Percentiles rank a stretch among this genome's conserved stretches.
phyloP scores from a whole-genome alignment of 2,113 vertebrate species.

The Miniopterus natalensis region DNA sequence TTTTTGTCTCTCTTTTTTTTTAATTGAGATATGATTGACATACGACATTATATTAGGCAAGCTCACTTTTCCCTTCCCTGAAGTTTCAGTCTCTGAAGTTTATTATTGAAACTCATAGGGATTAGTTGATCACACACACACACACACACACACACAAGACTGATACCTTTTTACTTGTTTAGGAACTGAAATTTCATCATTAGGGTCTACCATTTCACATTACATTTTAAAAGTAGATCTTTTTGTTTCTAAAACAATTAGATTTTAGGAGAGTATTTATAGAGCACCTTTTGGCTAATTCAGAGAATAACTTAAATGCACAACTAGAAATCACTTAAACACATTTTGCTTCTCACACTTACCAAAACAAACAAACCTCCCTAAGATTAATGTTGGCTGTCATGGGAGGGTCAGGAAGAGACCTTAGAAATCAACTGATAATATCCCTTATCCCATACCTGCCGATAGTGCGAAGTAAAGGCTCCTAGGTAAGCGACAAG shows the following conservation, averaged over 20 bases:
- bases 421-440: background rate
- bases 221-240: background rate
- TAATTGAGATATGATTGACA: background rate
- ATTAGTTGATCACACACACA: background rate
- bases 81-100: background rate
- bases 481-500: slow-evolving; percentile 93
- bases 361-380: background rate
- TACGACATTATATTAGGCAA: background rate
- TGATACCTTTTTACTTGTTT: background rate
- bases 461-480: slow-evolving; percentile 93
- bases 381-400: background rate
- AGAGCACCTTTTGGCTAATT: background rate
- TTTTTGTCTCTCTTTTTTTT: background rate
- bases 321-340: background rate
- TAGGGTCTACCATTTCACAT: background rate
- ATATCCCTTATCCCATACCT: slow-evolving; percentile 83
- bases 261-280: slow-evolving; percentile 26
- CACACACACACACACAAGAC: background rate
- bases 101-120: background rate
- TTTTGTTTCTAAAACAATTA: slow-evolving; percentile 2
- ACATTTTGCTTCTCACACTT: background rate
- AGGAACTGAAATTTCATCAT: background rate
- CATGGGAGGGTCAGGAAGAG: background rate
- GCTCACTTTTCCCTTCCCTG: background rate
- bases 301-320: background rate